phyloP scores from a whole-genome alignment of 2,797 vertebrate genomes.

The Melanotaenia maccullochi region DNA sequence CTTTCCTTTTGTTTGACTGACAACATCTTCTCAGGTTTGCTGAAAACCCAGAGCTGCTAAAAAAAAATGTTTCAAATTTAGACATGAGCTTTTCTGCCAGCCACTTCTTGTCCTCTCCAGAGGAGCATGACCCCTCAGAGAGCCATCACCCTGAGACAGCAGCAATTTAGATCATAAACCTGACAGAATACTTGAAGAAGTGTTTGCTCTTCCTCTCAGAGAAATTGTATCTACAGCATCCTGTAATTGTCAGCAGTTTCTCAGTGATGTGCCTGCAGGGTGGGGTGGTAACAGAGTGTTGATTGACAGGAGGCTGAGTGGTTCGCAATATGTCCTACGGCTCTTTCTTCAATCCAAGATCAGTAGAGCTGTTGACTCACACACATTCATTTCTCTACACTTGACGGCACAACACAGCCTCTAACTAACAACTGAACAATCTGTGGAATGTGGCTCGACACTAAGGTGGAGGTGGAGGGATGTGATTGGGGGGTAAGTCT shows the following conservation, averaged over 20 bases:
- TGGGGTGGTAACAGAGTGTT: conserved; percentile 45
- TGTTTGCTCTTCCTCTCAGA: conserved; percentile 32
- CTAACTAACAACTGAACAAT: conserved; percentile 61
- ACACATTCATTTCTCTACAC: conserved; percentile 47
- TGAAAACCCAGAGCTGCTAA: conserved; percentile 25
- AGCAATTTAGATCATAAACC: conserved; percentile 53
- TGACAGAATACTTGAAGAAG: conserved; percentile 33
- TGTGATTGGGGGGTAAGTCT: conserved; percentile 36
- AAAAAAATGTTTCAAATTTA: conserved; percentile 16
- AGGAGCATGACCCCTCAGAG: conserved; percentile 13
- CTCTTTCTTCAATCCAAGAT: conserved; percentile 44
- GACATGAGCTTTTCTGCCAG: conserved; percentile 15
- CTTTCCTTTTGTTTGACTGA: conserved; percentile 16
- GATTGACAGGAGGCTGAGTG: conserved; percentile 54
- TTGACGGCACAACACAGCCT: conserved; percentile 39
- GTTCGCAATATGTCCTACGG: conserved; percentile 45
- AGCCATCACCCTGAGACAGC: conserved; percentile 39
- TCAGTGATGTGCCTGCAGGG: conserved; percentile 55
- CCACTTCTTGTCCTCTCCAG: conserved; percentile 25
- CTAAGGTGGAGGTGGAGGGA: conserved; percentile 29
- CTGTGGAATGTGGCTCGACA: conserved; percentile 62
- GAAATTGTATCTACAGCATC: conserved; percentile 49
- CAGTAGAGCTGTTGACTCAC: conserved; percentile 55
- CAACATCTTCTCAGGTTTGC: conserved; percentile 6
- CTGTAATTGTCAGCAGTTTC: conserved; percentile 59